Evolutionary conservation across 2,797 vertebrate species (phyloP).

Genomic region (Muraenolepis orangiensis): DNA sequence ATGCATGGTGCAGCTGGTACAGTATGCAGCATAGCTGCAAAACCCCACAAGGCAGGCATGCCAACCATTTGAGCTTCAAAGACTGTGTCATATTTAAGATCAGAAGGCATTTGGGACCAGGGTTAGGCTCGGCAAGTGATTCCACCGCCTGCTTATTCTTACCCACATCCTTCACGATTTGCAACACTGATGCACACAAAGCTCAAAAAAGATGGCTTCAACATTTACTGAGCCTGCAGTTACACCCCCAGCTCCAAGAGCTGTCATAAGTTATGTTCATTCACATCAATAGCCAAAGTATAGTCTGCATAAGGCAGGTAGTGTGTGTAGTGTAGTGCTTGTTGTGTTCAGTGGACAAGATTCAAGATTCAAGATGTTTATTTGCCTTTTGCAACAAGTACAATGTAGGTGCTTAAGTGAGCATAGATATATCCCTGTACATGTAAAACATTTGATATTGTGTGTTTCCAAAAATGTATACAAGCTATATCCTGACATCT

Average conservation of each 20-base stretch:
- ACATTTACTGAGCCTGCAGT: neutral
- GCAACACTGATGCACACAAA: neutral
- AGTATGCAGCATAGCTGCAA: constrained; percentile 32
- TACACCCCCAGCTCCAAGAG: neutral
- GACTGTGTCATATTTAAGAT: constrained; percentile 29
- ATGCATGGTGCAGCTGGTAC: constrained; percentile 45
- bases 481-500: no score
- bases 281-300: neutral
- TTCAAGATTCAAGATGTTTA: neutral
- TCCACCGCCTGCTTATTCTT: neutral
- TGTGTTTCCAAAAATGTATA: no score
- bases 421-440: no score
- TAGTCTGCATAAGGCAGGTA: neutral
- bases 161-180: neutral
- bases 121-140: neutral
- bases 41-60: constrained; percentile 37
- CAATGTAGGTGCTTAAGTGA: no score
- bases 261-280: neutral
- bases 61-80: constrained; percentile 36
- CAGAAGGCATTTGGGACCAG: neutral
- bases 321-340: no score
- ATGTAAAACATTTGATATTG: no score
- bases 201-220: neutral
- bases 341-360: neutral
- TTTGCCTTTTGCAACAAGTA: neutral